Conservation (phyloP, 2,888 invertebrate species). For the Dolichomitus sp. region DNA sequence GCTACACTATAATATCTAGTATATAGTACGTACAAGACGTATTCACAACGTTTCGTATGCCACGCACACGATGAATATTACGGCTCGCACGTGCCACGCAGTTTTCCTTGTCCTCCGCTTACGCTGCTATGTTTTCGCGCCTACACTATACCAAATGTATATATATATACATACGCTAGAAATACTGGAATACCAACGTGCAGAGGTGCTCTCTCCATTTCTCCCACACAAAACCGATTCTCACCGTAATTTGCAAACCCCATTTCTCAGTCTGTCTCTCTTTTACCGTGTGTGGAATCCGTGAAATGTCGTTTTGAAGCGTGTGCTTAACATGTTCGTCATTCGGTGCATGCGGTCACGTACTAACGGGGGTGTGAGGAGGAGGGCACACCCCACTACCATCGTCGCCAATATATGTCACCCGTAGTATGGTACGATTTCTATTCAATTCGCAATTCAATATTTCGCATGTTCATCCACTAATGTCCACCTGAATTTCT, state of each 20-base stretch:
- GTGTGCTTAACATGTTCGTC: conserved; percentile 37
- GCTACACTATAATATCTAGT: conserved; percentile 4
- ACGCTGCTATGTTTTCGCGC: conserved; percentile 43
- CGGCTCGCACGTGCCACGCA: conserved; percentile 75
- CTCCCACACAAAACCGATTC: conserved; percentile 16
- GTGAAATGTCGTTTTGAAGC: conserved; percentile 44
- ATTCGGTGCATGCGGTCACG: conserved; percentile 42
- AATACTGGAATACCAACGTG: neutral
- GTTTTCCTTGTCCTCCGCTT: conserved; percentile 57
- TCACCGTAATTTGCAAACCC: conserved; percentile 49
- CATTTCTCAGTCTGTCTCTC: conserved; percentile 15
- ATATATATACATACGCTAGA: neutral
- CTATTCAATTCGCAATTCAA: conserved; percentile 38
- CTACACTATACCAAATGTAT: neutral
- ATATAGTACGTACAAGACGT: conserved; percentile 53
- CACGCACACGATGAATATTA: conserved; percentile 74
- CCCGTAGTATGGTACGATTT: neutral
- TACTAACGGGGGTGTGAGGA: neutral
- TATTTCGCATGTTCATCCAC: conserved; percentile 17
- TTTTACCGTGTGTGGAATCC: conserved; percentile 34
- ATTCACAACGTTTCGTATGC: conserved; percentile 73
- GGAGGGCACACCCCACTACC: neutral
- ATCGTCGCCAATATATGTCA: conserved; percentile 6
- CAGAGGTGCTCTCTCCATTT: neutral
- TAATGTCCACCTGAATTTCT: conserved; percentile 1